Percentiles rank a stretch among this genome's conserved stretches.
phyloP scores from a whole-genome alignment of 2,888 invertebrate genomes.

The Melitaea athalia region DNA sequence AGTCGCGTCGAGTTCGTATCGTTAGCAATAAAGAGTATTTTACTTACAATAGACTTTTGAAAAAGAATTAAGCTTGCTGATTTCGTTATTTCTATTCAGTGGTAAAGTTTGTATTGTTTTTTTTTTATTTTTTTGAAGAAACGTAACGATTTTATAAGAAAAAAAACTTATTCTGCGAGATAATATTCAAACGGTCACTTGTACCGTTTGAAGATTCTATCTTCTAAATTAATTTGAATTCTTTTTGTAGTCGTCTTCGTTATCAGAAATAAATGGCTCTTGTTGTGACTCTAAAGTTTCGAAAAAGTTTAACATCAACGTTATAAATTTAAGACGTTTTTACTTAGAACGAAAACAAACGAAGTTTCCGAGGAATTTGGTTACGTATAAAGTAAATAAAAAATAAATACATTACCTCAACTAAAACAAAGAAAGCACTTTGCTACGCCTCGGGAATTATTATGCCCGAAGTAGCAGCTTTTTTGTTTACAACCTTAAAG shows the following conservation, averaged over 20 bases:
- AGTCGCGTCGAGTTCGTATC: conserved; percentile 30
- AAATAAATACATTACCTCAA: conserved; percentile 10
- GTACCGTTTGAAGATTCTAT: conserved; percentile 65
- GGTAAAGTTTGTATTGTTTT: conserved; percentile 70
- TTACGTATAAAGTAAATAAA: conserved; percentile 24
- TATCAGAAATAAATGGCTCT: conserved; percentile 53
- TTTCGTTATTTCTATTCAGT: conserved; percentile 75
- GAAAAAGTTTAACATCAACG: conserved; percentile 34
- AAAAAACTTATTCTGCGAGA: conserved; percentile 45
- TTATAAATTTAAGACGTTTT: conserved; percentile 35
- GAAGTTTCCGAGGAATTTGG: conserved; percentile 18
- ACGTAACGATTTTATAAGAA: conserved; percentile 48
- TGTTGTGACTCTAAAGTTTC: conserved; percentile 37
- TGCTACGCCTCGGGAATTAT: neutral
- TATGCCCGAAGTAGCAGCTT: neutral
- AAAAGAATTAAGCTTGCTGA: conserved; percentile 66
- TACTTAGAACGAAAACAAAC: conserved; percentile 19
- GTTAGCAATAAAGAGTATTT: conserved; percentile 33
- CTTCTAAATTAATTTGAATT: conserved; percentile 71
- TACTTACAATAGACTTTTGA: conserved; percentile 56
- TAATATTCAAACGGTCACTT: conserved; percentile 59
- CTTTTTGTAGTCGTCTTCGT: conserved; percentile 55
- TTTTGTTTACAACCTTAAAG: neutral
- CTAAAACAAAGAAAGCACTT: conserved; percentile 9
- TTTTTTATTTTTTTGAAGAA: conserved; percentile 55